Evolutionary conservation across 2,113 vertebrate species (phyloP), one percentile per base, ranked within the genome.

Genomic region (Bos javanicus): DNA sequence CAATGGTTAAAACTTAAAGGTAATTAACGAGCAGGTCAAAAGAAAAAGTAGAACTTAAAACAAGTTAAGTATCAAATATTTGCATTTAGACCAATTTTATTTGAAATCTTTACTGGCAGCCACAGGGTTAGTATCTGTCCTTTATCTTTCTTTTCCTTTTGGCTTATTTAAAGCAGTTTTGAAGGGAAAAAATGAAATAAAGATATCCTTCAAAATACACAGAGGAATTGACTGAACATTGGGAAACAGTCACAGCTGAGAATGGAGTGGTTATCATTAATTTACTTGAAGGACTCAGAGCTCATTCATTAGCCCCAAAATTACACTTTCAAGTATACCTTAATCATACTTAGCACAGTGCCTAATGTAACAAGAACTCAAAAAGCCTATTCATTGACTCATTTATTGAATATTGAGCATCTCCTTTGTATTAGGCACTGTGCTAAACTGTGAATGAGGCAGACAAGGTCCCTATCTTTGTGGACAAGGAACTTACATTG

Each of bases 101-200:
- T 90, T 94, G 28, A 95, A 97, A 95, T 96, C 15, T 62, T 87
- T 94, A 81, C 46, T 87, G 81, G 46, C 62, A 93, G 62, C 67
- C 26, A 62, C 46, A 60, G 3, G 74, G 9, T 43, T 52, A 13
- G 36, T 78, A 36, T 95, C 17, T 43, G 25, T 64, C 39, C 28
- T 83, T 94, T 88, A 92, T 19, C 13, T 52, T 60, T 82, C 78
- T 89, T 94, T 21, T 90, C 25, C 46, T 81, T 64, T 89, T 54
- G 16, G 43, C 36, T 88, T 84, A 95, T 52, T 95, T 81, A 88
- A 93, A 88, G 76, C 15, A 62, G 17, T 52, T 83, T 90, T 57
- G 60, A 78, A 84, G 43, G 54, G 52, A 56, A 78, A 50, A 59
- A 92, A 57, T 92, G 48, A 95, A 96, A 85, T 81, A 89, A 62